Evolutionary conservation across 2,888 invertebrate genomes (phyloP).

Genomic region (Troides helena): DNA sequence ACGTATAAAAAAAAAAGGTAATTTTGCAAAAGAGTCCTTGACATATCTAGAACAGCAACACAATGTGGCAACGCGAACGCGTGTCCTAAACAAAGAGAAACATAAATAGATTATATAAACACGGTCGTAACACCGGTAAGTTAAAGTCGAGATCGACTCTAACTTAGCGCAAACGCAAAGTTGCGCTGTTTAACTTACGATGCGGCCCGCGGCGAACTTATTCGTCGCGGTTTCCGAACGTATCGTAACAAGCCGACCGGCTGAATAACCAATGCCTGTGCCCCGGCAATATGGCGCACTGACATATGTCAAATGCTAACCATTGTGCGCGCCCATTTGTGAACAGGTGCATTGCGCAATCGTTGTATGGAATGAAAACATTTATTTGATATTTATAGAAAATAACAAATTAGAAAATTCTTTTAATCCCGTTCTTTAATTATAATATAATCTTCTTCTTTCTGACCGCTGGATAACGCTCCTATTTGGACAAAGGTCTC

Average conservation of each 20-base stretch:
- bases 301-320: constrained; percentile 39
- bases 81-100: constrained; percentile 37
- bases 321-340: constrained; percentile 30
- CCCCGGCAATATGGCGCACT: constrained; percentile 43
- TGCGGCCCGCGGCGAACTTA: constrained; percentile 58
- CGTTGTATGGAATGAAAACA: too few relatives aligned
- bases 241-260: constrained; percentile 60
- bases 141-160: constrained; percentile 17
- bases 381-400: too few relatives aligned
- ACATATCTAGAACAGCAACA: constrained; percentile 65
- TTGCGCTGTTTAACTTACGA: constrained; percentile 54
- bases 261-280: constrained; percentile 64
- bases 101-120: neutral
- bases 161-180: constrained; percentile 28
- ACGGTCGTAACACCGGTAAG: neutral
- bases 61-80: constrained; percentile 51
- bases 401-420: too few relatives aligned
- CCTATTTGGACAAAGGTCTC: too few relatives aligned
- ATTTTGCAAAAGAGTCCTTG: constrained; percentile 69
- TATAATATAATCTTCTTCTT: too few relatives aligned
- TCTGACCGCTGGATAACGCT: too few relatives aligned
- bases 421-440: too few relatives aligned
- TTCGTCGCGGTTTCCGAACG: constrained; percentile 59
- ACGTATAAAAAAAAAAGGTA: constrained; percentile 62
- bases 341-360: constrained; percentile 31